These are phyloP conservation scores for Sardinella longiceps DNA, from an alignment of 2,797 vertebrate species.

Conservation along the genomic window DNA sequence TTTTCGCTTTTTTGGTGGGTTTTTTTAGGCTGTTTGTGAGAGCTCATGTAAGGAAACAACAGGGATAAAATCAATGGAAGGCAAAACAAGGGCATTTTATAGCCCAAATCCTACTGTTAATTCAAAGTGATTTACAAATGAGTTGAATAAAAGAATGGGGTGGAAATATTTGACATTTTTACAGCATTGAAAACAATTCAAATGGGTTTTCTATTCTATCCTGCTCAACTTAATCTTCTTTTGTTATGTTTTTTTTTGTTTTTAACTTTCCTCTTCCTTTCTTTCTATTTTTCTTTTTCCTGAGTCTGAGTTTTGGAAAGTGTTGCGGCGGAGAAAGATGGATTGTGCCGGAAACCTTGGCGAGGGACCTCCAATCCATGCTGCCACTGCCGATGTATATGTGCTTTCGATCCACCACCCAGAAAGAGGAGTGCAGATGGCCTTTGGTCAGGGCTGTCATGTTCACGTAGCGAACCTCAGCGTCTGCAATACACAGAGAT, in stretches of 20 bases:
- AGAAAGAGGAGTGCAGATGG: slow-evolving; percentile 89
- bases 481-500: slow-evolving; percentile 70
- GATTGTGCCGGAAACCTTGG: not conserved
- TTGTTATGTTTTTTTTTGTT: slow-evolving; percentile 30
- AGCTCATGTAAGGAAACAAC: not conserved
- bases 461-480: slow-evolving; percentile 90
- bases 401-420: slow-evolving; percentile 93
- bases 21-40: not conserved
- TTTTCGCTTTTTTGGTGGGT: not conserved
- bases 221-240: not conserved
- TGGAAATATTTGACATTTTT: not conserved
- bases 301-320: not conserved
- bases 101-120: too few relatives aligned
- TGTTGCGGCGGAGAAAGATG: not conserved
- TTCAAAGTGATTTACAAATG: slow-evolving; percentile 44
- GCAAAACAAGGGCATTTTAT: too few relatives aligned
- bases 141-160: slow-evolving; percentile 71
- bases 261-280: not conserved
- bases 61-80: too few relatives aligned
- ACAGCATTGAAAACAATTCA: not conserved
- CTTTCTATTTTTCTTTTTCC: slow-evolving; percentile 24
- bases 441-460: slow-evolving; percentile 89
- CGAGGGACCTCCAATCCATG: slow-evolving; percentile 91
- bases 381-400: slow-evolving; percentile 92
- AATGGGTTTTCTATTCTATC: not conserved